Evolutionary conservation across 2,113 vertebrate species (phyloP).

Genomic region (Marcusenius ussheri): DNA sequence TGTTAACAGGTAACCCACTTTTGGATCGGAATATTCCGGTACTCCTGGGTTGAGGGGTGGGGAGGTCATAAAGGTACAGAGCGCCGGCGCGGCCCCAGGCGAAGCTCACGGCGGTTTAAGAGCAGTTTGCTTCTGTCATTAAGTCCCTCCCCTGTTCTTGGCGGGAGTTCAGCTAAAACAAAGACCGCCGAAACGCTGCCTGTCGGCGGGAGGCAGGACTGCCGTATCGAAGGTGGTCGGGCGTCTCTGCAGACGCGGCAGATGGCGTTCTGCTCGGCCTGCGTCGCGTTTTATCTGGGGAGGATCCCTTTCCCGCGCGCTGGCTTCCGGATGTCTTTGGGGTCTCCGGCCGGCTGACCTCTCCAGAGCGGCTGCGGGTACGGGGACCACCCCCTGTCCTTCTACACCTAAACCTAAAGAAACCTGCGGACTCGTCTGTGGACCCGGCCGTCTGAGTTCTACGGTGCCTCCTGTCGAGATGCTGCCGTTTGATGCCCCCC

Average conservation of each 20-base stretch:
- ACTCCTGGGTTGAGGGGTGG: background rate
- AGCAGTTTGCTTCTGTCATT: conserved; percentile 47
- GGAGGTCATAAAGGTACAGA: background rate
- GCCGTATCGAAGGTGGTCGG: conserved; percentile 8
- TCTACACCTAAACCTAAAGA: background rate
- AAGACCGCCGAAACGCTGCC: conserved; percentile 26
- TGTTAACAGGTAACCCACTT: background rate
- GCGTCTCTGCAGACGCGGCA: background rate
- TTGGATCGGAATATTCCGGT: background rate
- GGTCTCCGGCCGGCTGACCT: background rate
- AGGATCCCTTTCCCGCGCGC: background rate
- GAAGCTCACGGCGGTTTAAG: conserved; percentile 32
- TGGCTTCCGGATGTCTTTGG: background rate
- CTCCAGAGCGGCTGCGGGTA: background rate
- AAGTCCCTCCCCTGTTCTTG: conserved; percentile 48
- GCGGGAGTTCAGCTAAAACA: conserved; percentile 39
- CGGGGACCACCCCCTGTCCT: background rate
- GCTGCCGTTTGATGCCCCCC: background rate
- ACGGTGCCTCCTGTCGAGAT: too few species aligned
- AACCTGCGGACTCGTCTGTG: background rate
- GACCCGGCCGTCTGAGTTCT: background rate
- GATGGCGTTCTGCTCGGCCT: background rate
- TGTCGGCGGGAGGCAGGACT: background rate
- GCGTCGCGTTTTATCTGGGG: background rate
- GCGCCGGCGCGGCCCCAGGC: background rate